Evolutionary conservation across 2,797 vertebrate genomes (phyloP).

Genomic region (Ataeniobius toweri): DNA sequence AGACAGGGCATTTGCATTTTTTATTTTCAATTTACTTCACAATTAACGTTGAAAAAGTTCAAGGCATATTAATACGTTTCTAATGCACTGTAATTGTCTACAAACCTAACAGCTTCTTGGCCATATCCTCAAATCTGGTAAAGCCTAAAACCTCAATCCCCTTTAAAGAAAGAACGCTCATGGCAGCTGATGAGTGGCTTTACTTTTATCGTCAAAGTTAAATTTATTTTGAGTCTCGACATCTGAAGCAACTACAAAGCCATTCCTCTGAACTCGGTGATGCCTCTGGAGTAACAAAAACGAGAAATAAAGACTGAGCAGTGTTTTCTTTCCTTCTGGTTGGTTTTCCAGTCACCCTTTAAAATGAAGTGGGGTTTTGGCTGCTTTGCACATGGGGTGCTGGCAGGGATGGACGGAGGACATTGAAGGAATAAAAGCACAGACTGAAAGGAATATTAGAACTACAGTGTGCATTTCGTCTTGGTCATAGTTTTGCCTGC

Average conservation of each 20-base stretch:
- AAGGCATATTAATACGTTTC: background rate
- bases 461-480: background rate
- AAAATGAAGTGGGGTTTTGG: slow-evolving; percentile 78
- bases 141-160: slow-evolving; percentile 50
- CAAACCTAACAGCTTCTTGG: slow-evolving; percentile 26
- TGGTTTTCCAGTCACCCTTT: slow-evolving; percentile 79
- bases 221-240: slow-evolving; percentile 82
- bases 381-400: slow-evolving; percentile 68
- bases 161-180: slow-evolving; percentile 51
- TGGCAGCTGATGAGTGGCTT: slow-evolving; percentile 51
- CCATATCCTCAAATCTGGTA: slow-evolving; percentile 48
- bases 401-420: slow-evolving; percentile 46
- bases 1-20: background rate
- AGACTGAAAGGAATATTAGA: slow-evolving; percentile 11
- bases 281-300: slow-evolving; percentile 63
- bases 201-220: slow-evolving; percentile 69
- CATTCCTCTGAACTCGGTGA: slow-evolving; percentile 65
- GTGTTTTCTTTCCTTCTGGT: slow-evolving; percentile 82
- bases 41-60: background rate
- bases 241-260: slow-evolving; percentile 69
- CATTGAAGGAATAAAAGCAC: slow-evolving; percentile 32
- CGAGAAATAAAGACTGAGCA: slow-evolving; percentile 44
- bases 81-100: background rate
- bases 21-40: background rate
- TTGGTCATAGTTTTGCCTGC: too few species aligned